Evolutionary conservation across 1,140 invertebrate genomes (phyloP).

Genomic region (Goniozus legneri): DNA sequence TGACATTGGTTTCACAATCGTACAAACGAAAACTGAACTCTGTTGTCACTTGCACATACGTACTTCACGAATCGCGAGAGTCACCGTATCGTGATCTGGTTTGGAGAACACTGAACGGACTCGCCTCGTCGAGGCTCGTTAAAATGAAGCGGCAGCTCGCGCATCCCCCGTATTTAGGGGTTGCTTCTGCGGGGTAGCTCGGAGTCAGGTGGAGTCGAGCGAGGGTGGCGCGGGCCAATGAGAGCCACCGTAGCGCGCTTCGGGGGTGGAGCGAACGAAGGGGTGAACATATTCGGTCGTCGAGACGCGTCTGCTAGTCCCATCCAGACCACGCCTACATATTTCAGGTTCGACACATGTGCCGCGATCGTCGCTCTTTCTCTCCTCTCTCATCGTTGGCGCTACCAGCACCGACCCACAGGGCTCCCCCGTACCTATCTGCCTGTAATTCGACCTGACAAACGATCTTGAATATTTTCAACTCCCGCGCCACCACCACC

Average conservation of each 20-base stretch:
- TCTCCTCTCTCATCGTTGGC: background rate
- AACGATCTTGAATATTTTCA: constrained; percentile 53
- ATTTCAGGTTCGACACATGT: constrained; percentile 57
- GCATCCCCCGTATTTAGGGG: constrained; percentile 46
- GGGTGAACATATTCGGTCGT: constrained; percentile 54
- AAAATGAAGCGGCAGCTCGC: constrained; percentile 40
- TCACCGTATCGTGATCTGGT: background rate
- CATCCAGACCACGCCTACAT: constrained; percentile 53
- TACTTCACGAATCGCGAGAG: background rate
- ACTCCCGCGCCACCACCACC: constrained; percentile 34
- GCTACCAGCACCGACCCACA: background rate
- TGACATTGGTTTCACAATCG: too few species aligned
- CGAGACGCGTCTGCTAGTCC: constrained; percentile 49
- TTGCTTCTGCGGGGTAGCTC: constrained; percentile 35
- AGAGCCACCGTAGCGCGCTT: constrained; percentile 34
- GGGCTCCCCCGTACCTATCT: background rate
- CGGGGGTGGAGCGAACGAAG: constrained; percentile 49
- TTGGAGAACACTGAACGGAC: constrained; percentile 11
- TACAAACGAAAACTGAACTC: too few species aligned
- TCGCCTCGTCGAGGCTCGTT: constrained; percentile 36
- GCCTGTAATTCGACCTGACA: constrained; percentile 47
- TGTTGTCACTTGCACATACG: too few species aligned
- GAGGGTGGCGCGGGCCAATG: constrained; percentile 38
- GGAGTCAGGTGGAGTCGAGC: constrained; percentile 34
- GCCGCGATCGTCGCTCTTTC: constrained; percentile 25